Evolutionary conservation across 2,888 invertebrate genomes (phyloP), one percentile per base, ranked within the genome.

Genomic region (Epistrophe eligans): DNA sequence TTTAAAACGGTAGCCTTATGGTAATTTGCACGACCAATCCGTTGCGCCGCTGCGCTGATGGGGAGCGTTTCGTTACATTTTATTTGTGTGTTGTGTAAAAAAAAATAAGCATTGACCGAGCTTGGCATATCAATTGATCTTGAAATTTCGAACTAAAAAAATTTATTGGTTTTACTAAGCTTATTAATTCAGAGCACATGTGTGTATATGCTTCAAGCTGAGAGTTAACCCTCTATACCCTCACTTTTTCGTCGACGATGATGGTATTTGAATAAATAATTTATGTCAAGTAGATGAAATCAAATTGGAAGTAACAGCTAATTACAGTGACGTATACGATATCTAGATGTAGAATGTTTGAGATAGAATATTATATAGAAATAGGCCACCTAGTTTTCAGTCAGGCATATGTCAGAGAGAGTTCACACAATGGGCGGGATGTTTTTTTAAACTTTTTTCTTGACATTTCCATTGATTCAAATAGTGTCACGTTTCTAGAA

Each of bases 41-140:
- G 45, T 38, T 58, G 32, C 8, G 28, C 15, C 28, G 4, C 24
- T 24, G 24, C 24, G 43, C 15, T 35, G 38, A n/a, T 70, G 50
- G 11, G 38, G 52, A 55, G 62, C 45, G 48, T 73, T 43, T 38
- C 19, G 55, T 71, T 35, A 58, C 52, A 17, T 40, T 60, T 60
- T 57, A 17, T 55, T 71, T 76, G 43, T 35, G 15, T 50, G 45
- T 79, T 81, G 70, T 82, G 81, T 81, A 67, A 24, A 24, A 24
- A 24, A 24, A 24, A 67, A 50, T n/a, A 45, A 67, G 43, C 57
- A 60, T 79, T 79, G 76, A 72, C 45, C 83, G 57, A 76, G 87
- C 87, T 79, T 79, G 71, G 87, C 87, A 87, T 87, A 83, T 83
- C 74, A 87, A 87, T 83, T 83, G 83, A 83, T 83, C 83, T 87